Conservation (phyloP, 1,140 invertebrate genomes). For the Augochlora pura region DNA sequence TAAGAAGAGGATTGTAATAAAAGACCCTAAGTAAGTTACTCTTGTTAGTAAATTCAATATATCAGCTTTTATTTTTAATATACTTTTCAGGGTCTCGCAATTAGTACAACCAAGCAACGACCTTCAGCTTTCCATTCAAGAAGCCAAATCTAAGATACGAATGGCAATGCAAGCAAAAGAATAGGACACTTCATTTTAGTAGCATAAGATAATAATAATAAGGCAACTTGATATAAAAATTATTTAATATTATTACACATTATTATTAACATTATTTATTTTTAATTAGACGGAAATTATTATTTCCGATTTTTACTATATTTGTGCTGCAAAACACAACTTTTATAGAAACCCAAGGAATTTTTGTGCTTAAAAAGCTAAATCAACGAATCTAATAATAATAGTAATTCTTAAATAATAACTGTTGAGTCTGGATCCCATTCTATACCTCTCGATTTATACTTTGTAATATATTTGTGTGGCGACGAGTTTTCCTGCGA, state of each 20-base stretch:
- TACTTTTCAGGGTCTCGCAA: constrained; percentile 66
- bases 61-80: constrained; percentile 10
- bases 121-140: constrained; percentile 67
- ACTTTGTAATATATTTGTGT: constrained; percentile 55
- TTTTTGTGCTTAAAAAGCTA: not conserved
- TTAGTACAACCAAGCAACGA: constrained; percentile 69
- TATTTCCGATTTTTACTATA: constrained; percentile 18
- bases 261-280: too few species aligned
- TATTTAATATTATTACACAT: too few species aligned
- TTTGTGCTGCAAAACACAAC: constrained; percentile 6
- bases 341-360: constrained; percentile 7
- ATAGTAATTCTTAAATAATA: constrained; percentile 67
- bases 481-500: constrained; percentile 75
- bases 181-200: constrained; percentile 4
- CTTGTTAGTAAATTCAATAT: not conserved
- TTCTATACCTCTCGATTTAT: constrained; percentile 62
- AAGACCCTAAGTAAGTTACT: constrained; percentile 64
- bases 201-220: constrained; percentile 19
- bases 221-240: constrained; percentile 18
- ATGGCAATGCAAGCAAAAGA: constrained; percentile 63
- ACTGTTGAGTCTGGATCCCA: constrained; percentile 76
- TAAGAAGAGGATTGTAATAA: constrained; percentile 72
- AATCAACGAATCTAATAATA: too few species aligned
- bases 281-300: too few species aligned
- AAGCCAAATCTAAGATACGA: constrained; percentile 70